Evolutionary conservation across 2,113 vertebrate genomes (phyloP).

Genomic region (Phylloscopus trochilus): DNA sequence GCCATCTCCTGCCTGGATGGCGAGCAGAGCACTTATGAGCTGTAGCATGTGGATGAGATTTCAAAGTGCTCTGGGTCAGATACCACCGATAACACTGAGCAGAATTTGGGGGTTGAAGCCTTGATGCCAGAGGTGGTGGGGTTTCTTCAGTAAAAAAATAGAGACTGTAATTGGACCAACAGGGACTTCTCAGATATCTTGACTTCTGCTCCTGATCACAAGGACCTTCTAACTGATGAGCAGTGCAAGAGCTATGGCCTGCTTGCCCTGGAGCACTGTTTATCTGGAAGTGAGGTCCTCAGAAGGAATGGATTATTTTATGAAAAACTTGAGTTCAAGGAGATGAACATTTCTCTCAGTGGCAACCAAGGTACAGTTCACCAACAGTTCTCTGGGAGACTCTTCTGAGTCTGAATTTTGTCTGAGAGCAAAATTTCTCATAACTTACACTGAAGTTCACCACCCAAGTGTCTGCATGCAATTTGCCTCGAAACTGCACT

Average conservation of each 20-base stretch:
- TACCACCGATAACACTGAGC: neutral
- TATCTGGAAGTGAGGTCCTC: neutral
- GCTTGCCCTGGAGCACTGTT: neutral
- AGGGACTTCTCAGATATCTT: neutral
- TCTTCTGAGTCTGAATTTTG: neutral
- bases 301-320: neutral
- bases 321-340: neutral
- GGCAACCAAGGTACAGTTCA: neutral
- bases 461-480: neutral
- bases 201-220: neutral
- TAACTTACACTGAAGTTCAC: neutral
- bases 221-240: neutral
- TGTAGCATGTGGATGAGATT: neutral
- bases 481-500: neutral
- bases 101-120: neutral
- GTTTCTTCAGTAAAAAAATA: neutral
- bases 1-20: neutral
- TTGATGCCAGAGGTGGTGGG: neutral
- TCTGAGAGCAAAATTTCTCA: neutral
- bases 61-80: neutral
- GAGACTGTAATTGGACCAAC: neutral
- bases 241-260: neutral
- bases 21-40: rapidly evolving
- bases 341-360: neutral
- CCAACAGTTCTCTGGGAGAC: neutral